Base-by-base conservation (phyloP, 2,797 vertebrate genomes). In the Heteromormyrus szaboi region DNA sequence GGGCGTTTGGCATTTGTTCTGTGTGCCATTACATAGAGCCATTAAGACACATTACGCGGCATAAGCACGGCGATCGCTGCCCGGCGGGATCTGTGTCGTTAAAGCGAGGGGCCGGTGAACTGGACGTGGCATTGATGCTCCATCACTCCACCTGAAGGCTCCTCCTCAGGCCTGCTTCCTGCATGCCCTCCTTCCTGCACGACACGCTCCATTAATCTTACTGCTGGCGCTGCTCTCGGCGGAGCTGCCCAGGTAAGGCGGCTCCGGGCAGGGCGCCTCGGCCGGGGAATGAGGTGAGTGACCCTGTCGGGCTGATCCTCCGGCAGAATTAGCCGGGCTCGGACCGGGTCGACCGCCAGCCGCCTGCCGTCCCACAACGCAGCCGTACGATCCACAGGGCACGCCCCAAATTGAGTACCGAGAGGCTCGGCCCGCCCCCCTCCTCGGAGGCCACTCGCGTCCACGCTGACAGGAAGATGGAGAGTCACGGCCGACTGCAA, bases 191-290 rank as follows among this genome's bases (percentile, higher is more conserved):
- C 33, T 19, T 87, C 56, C 25, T 87, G 29, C 29, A 22, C 37
- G 37, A 44, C 72, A 79, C 90, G 90, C 92, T 93, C 93, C 94
- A 96, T 96, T 96, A 95, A 96, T 96, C 95, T 95, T 96, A 91
- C 93, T 93, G 91, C 89, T 92, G 92, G 90, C 90, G 89, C 90
- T 91, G 93, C 95, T 94, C 94, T 93, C 93, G 92, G 92, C 85
- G 91, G 92, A 92, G 93, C 95, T 93, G 94, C 94, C 93, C 94
- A 95, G 93, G 94, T 95, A 92, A 94, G 89, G 81, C 92, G 91
- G 91, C 90, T 92, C 91, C 91, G 56, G 89, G 90, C 90, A 91
- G 89, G 65, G 56, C 5, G 90, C 29, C 7, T 87, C 37, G 90
- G 94, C 92, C 94, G 92, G 95, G 91, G 94, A 93, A 93, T 88